Percentiles rank a stretch among this genome's conserved stretches.
phyloP scores from a whole-genome alignment of 2,888 invertebrate species.

The Tricholauxania praeusta region DNA sequence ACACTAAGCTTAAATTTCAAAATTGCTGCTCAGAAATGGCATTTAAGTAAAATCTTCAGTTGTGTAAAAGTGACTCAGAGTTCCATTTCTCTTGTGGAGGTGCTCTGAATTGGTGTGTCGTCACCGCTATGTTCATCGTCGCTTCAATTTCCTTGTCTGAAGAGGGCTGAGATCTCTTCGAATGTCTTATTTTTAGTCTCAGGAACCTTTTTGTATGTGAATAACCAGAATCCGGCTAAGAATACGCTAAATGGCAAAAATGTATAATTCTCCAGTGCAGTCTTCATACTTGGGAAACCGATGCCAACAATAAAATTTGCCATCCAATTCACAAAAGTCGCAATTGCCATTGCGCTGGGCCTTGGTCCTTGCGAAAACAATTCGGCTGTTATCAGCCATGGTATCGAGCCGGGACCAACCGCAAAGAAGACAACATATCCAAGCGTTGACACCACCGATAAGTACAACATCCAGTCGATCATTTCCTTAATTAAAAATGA shows the following conservation, averaged over 20 bases:
- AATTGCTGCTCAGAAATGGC: too few species aligned
- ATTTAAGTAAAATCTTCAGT: too few species aligned
- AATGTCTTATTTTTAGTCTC: constrained; percentile 98
- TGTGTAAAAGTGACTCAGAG: constrained; percentile 26
- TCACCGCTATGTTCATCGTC: constrained; percentile 44
- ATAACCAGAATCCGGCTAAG: constrained; percentile 97
- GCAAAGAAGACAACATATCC: constrained; percentile 98
- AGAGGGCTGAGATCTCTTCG: constrained; percentile 95
- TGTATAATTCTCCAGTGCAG: constrained; percentile 92
- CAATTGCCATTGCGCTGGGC: constrained; percentile 97
- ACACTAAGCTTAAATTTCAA: not conserved
- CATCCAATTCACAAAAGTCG: constrained; percentile 97
- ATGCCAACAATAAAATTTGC: constrained; percentile 97
- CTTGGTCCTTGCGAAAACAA: constrained; percentile 96
- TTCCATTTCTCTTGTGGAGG: constrained; percentile 43
- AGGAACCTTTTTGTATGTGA: constrained; percentile 98
- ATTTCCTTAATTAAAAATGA: constrained; percentile 97
- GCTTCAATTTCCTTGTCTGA: constrained; percentile 88
- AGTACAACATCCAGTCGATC: constrained; percentile 97
- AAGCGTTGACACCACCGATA: constrained; percentile 92
- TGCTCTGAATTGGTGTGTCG: constrained; percentile 50
- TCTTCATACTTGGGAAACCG: constrained; percentile 94
- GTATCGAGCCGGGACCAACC: constrained; percentile 96
- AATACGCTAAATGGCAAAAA: constrained; percentile 98
- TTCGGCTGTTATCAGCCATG: constrained; percentile 98